phyloP scores from a whole-genome alignment of 2,113 vertebrate species.

The Geococcyx californianus region DNA sequence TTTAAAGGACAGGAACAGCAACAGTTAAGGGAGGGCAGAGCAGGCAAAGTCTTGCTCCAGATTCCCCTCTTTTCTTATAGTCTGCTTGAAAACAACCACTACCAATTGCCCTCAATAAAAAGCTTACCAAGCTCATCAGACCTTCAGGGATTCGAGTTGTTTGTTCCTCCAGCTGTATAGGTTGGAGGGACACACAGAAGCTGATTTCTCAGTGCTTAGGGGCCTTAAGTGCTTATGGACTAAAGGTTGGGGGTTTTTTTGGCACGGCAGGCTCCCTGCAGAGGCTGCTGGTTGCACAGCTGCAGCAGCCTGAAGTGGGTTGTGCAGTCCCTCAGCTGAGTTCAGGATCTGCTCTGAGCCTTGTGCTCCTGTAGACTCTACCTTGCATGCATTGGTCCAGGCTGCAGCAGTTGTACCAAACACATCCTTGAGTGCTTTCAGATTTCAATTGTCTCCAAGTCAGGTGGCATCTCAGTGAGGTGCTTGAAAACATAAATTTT shows the following conservation, averaged over 20 bases:
- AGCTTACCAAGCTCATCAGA: neutral
- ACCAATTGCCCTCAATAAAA: neutral
- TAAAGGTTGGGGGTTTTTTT: neutral
- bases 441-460: neutral
- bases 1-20: neutral
- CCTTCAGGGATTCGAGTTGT: neutral
- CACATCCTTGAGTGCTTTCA: neutral
- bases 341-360: neutral
- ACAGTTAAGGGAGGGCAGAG: neutral
- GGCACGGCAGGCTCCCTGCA: neutral
- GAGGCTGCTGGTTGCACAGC: neutral
- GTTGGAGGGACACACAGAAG: neutral
- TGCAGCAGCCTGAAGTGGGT: neutral
- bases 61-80: neutral
- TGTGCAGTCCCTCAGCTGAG: neutral
- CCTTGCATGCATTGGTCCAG: neutral
- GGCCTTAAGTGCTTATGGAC: too few relatives aligned
- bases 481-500: neutral
- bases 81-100: neutral
- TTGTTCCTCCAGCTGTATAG: rapidly evolving
- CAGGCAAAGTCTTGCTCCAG: neutral
- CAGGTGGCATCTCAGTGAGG: neutral
- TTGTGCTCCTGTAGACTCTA: neutral
- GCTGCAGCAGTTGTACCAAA: neutral
- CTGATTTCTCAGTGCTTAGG: neutral